Conservation (phyloP, 1,140 invertebrate species). For the Drosophila pandora region DNA sequence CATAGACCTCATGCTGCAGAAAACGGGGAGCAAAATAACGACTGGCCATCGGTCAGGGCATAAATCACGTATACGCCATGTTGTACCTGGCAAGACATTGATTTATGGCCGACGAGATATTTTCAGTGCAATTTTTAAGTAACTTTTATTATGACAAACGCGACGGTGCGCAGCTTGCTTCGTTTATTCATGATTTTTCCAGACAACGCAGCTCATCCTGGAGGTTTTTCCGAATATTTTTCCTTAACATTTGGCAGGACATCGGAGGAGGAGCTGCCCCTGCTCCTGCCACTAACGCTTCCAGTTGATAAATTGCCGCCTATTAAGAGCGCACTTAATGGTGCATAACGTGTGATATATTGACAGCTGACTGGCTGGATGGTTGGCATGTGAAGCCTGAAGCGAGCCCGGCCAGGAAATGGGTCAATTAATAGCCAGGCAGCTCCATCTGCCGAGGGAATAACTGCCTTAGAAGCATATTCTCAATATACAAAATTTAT, state of each 20-base stretch:
- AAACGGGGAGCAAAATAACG: neutral
- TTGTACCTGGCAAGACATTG: conserved; percentile 44
- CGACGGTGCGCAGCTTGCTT: conserved; percentile 4
- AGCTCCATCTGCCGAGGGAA: neutral
- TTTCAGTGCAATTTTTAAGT: conserved; percentile 53
- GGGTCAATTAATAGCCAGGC: conserved; percentile 44
- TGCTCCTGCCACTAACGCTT: no score
- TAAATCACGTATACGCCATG: conserved; percentile 51
- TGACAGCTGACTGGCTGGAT: conserved; percentile 36
- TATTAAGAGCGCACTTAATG: conserved; percentile 59
- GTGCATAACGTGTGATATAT: conserved; percentile 59
- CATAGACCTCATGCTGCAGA: conserved; percentile 2
- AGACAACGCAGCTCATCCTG: conserved; percentile 33
- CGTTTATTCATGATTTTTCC: conserved; percentile 32
- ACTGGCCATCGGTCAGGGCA: conserved; percentile 19
- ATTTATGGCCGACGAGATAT: conserved; percentile 56
- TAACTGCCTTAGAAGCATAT: neutral
- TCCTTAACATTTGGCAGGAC: conserved; percentile 42
- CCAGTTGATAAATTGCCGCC: conserved; percentile 49
- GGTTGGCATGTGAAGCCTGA: conserved; percentile 18
- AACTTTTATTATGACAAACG: conserved; percentile 66
- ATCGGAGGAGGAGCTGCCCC: conserved; percentile 3
- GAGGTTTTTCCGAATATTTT: neutral
- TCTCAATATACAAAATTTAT: neutral
- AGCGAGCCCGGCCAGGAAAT: conserved; percentile 17